phyloP scores from a whole-genome alignment of 2,888 invertebrate genomes.

The Thalpophila matura region DNA sequence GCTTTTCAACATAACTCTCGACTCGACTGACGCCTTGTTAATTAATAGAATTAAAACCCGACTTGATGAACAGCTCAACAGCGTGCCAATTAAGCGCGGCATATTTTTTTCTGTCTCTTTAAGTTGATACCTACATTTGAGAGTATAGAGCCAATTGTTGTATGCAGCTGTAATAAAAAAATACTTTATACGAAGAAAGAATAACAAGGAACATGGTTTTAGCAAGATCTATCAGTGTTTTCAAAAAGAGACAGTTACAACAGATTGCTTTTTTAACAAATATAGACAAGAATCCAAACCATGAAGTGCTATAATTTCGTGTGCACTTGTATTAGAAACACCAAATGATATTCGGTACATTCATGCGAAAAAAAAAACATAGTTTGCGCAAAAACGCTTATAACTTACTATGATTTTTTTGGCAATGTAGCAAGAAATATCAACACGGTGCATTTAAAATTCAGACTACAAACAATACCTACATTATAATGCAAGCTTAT shows the following conservation, averaged over 20 bases:
- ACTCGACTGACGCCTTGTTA: conserved; percentile 76
- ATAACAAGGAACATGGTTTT: background rate
- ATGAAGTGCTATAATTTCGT: background rate
- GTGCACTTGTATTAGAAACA: background rate
- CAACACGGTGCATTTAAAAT: background rate
- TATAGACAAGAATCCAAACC: too few species aligned
- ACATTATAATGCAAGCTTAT: background rate
- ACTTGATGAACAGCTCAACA: conserved; percentile 75
- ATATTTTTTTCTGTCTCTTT: conserved; percentile 56
- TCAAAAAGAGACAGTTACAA: background rate
- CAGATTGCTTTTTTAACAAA: background rate
- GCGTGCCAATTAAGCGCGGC: conserved; percentile 69
- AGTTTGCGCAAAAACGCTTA: background rate
- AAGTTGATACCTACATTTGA: conserved; percentile 47
- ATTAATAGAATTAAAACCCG: conserved; percentile 82
- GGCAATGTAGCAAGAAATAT: conserved; percentile 7
- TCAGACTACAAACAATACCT: too few species aligned
- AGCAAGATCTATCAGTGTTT: background rate
- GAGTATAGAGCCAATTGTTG: conserved; percentile 25
- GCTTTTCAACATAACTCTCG: conserved; percentile 77
- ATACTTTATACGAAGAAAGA: background rate
- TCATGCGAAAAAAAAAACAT: background rate
- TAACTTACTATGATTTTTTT: background rate
- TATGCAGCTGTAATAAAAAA: background rate
- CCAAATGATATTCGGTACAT: background rate